Base-by-base conservation (phyloP, 1,140 invertebrate species). In the Coelopa frigida region DNA sequence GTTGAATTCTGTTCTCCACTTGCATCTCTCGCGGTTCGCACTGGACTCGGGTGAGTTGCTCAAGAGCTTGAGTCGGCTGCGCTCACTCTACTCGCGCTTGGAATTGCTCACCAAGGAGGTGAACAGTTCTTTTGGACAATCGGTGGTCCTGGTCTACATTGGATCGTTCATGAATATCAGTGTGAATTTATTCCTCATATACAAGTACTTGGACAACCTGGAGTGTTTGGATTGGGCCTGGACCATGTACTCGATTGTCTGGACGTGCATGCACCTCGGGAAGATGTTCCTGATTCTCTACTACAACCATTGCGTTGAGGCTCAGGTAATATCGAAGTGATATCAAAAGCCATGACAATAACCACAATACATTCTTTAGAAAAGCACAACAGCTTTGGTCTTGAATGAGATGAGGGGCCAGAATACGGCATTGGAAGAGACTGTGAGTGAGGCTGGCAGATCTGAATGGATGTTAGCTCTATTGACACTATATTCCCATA, bases 111-210 rank as follows among this genome's bases (percentile, higher is more conserved):
- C 53, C 4, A 52, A 54, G 14, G 23, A 38, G 1, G 38, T 66
- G 0, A 66, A 66, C 36, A 37, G 44, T 6, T 37, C 32, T 1
- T 66, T 50, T 27, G 48, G 49, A 7, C 29, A 38, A 22, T 66
- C 56, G 2, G 50, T 66, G 15, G 6, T 66, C 2, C 41, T 65
- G 22, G 48, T 58, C 10, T 61, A 53, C 14, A 31, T 59, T 12
- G 57, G 62, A 5, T 66, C 62, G 5, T 59, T 66, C 6, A 42
- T 63, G 0, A 66, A 58, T 43, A 52, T 61, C 20, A 59, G 58
- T 26, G 38, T 65, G 2, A 57, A 54, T 15, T 8, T 66, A 10
- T 66, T 66, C 21, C 33, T 61, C 5, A 15, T 53, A 1, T 66
- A 61, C 32, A 65, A 66, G 38, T 49, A 42, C 3, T 20, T 62